Evolutionary conservation across 2,888 invertebrate species (phyloP), one percentile per base, ranked within the genome.

Genomic region (Drosophila gaucha): DNA sequence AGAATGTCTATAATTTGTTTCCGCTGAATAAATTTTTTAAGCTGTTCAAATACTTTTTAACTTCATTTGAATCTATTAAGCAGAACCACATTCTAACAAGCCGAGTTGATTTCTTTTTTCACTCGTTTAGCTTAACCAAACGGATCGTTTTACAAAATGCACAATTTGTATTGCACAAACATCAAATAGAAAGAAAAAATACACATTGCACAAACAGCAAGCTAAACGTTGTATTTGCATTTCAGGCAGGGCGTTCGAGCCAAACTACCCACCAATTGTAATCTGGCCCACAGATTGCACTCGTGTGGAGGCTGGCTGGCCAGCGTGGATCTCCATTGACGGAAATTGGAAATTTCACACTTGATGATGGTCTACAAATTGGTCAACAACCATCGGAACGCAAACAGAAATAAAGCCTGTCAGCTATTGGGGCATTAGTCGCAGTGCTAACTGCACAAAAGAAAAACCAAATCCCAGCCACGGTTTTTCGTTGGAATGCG

Each of bases 331-430:
- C 30, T 41, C 59, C 71, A 41, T 58, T 79, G 66, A 66, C 89
- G 44, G 76, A 92, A 74, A 87, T 94, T 59, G 94, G 94, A 31
- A 88, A 86, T 79, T 94, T 93, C 92, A 90, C 89, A 60, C 75
- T 92, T 84, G 74, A 77, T 74, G 76, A 78, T 71, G 91, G 91
- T 66, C 80, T 79, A 74, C 86, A 88, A 83, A 83, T 88, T 87
- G 88, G 88, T 87, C 86, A 84, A 79, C 78, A 83, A 54, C 56
- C 77, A 55, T 60, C 52, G 76, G 49, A 68, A 72, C 57, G 72
- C 75, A 78, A 69, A 78, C 78, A 78, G 74, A 74, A 74, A 69
- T 60, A 66, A 51, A 51, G 50, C 49, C 78, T 74, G 78, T 78
- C 78, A 74, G 71, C 76, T 62, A 74, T 67, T 76, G 74, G 64